Evolutionary conservation across 2,797 vertebrate genomes (phyloP).

Genomic region (Chloroceryle amazona): DNA sequence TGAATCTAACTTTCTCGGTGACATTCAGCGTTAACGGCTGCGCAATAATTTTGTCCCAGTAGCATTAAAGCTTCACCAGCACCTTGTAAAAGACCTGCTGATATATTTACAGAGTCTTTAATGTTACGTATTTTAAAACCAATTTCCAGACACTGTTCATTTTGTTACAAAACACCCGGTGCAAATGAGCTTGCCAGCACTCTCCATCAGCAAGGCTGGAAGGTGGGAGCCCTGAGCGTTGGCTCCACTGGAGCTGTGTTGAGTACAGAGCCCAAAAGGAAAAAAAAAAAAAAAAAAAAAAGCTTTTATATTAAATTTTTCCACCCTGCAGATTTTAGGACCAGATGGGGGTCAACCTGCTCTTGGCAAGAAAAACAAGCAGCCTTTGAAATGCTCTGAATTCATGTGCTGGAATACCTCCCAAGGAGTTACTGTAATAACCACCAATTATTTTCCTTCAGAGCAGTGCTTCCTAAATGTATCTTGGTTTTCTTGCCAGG

Average conservation of each 20-base stretch:
- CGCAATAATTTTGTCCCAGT: neutral
- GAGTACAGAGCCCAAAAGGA: neutral
- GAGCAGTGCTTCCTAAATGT: fast-evolving
- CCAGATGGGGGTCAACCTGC: neutral
- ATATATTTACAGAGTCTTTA: conserved; percentile 22
- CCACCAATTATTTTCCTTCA: neutral
- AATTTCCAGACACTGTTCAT: neutral
- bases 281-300: neutral
- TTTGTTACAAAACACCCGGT: neutral
- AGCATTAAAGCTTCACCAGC: conserved; percentile 12
- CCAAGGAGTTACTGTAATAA: neutral
- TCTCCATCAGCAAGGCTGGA: neutral
- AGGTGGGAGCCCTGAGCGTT: neutral
- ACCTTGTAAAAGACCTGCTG: conserved; percentile 43
- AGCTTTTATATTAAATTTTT: neutral
- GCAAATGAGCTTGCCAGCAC: neutral
- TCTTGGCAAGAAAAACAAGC: neutral
- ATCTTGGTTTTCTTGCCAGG: neutral
- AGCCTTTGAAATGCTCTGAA: neutral
- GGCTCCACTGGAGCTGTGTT: neutral
- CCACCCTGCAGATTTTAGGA: neutral
- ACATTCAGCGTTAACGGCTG: neutral
- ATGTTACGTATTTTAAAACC: neutral
- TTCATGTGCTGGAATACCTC: neutral
- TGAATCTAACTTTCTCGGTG: neutral